phyloP scores from a whole-genome alignment of 2,113 vertebrate species.

The Anolis carolinensis region DNA sequence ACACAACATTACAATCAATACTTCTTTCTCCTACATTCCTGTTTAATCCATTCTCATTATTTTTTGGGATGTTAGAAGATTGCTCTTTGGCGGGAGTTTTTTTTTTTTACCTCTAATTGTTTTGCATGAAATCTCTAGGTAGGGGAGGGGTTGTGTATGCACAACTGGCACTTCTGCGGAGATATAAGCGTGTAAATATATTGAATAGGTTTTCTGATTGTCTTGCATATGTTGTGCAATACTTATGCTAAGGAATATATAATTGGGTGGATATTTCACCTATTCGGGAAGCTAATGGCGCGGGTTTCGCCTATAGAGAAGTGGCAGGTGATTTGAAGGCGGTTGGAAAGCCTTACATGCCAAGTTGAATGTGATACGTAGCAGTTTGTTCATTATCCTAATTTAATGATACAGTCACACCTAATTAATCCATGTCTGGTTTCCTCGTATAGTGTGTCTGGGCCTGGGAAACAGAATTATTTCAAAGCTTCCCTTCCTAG shows the following conservation, averaged over 20 bases:
- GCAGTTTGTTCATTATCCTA: conserved; percentile 76
- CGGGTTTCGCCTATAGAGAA: not conserved
- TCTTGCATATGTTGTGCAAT: not conserved
- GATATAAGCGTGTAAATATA: not conserved
- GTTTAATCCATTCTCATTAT: not conserved
- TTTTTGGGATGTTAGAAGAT: not conserved
- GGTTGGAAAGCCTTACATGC: conserved; percentile 58
- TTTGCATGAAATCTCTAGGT: not conserved
- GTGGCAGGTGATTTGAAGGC: conserved; percentile 66
- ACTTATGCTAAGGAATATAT: not conserved
- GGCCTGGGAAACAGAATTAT: conserved; percentile 62
- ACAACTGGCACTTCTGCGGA: not conserved
- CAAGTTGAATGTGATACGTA: conserved; percentile 66
- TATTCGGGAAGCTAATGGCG: not conserved
- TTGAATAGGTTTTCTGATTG: not conserved
- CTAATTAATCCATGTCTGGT: conserved; percentile 78
- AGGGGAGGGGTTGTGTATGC: not conserved
- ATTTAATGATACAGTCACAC: conserved; percentile 77
- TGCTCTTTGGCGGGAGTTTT: not conserved
- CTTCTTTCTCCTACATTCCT: not conserved
- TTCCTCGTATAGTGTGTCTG: conserved; percentile 66
- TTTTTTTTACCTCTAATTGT: fast-evolving
- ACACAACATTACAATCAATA: not conserved
- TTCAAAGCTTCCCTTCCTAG: conserved; percentile 50
- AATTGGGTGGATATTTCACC: not conserved